These are phyloP conservation scores for Lagenorhynchus albirostris DNA, from an alignment of 2,113 vertebrate genomes.

Conservation along the genomic window DNA sequence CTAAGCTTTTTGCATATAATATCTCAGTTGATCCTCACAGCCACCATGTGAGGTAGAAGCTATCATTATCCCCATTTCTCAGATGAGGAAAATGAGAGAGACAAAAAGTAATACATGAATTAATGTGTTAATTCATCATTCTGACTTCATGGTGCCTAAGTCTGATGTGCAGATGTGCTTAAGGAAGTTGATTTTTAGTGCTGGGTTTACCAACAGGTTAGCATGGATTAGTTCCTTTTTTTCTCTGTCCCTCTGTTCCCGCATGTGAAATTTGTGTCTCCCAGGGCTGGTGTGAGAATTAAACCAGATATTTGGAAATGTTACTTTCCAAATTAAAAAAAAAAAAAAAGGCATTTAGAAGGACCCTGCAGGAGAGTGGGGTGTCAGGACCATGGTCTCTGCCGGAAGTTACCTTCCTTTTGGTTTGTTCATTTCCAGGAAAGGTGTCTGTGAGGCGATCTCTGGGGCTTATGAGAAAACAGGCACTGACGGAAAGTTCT, in stretches of 20 bases:
- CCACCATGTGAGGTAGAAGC: background rate
- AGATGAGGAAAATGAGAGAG: background rate
- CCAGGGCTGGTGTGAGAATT: background rate
- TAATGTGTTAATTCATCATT: accelerated
- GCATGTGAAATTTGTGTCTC: background rate
- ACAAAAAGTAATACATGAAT: background rate
- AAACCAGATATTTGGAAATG: background rate
- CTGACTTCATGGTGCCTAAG: background rate
- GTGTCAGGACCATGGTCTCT: background rate
- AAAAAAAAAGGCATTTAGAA: background rate
- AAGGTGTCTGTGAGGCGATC: slow-evolving; percentile 71
- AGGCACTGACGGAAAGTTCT: slow-evolving; percentile 76
- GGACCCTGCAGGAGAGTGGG: accelerated
- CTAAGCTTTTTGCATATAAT: background rate
- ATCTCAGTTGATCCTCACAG: background rate
- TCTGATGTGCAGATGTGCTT: accelerated
- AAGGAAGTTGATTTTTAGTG: background rate
- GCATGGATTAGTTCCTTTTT: background rate
- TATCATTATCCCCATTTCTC: background rate
- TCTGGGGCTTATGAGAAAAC: slow-evolving; percentile 79
- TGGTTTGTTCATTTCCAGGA: slow-evolving; percentile 69
- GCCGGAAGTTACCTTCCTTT: background rate
- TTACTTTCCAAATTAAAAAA: background rate
- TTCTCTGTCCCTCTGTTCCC: background rate
- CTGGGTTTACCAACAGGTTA: background rate